Evolutionary conservation across 2,113 vertebrate species (phyloP), one percentile per base, ranked within the genome.

Genomic region (Lycaon pictus): DNA sequence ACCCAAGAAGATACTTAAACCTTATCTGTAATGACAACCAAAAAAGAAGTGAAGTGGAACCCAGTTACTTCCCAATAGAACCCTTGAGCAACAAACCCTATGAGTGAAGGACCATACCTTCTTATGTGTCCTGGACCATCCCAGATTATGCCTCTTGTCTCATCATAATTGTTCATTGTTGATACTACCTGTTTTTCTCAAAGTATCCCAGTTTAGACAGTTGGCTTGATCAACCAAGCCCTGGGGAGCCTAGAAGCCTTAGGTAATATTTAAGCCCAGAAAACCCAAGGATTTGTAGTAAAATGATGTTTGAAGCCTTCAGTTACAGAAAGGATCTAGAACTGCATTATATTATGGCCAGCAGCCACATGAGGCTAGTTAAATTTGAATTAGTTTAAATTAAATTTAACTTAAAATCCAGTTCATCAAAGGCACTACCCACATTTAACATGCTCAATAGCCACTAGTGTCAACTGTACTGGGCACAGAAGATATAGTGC

Each of bases 311-410:
- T 96, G 58, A 87, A 76, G 32, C 25, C 15, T 84, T 77, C 58
- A 51, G 2, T 85, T 23, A 55, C 19, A 32, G 53, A 63, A 65
- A 88, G n/a, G 11, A 43, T 10, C 9, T 89, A 65, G 23, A 53
- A 62, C 48, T 86, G 43, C 25, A 48, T 3, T 76, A 7, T 56
- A 81, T 3, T 25, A 51, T 72, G 76, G 51, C 62, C 85, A 74
- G 17, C 55, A 35, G 11, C 55, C 72, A 79, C 84, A 20, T 10
- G 62, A 67, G n/a, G 20, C 29, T 79, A 71, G 58, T 80, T 86
- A 94, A 60, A 55, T 90, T 86, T 90, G 17, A 81, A 90, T 82
- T 53, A 74, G 89, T 85, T 81, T 67, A 83, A 91, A 89, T 91
- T 35, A 63, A 88, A 92, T 48, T 53, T 43, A 80, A 65, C 32